Evolutionary conservation across 2,888 invertebrate genomes (phyloP).

Genomic region (Coleophora flavipennella): DNA sequence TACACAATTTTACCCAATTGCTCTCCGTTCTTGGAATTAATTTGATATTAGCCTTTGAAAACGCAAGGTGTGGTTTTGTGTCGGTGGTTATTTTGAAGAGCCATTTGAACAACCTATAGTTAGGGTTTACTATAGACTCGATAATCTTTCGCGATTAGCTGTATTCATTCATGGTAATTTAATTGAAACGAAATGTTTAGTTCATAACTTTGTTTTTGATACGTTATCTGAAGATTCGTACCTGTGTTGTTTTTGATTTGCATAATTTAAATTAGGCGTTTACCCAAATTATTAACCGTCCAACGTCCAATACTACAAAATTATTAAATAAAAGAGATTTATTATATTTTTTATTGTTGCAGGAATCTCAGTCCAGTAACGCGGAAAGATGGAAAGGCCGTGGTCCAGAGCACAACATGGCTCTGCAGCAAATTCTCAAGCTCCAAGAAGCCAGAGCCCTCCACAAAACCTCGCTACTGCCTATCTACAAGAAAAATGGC

Average conservation of each 20-base stretch:
- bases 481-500: slow-evolving; percentile 60
- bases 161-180: slow-evolving; percentile 40
- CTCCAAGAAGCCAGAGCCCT: slow-evolving; percentile 89
- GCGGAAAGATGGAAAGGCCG: slow-evolving; percentile 92
- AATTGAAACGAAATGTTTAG: slow-evolving; percentile 27
- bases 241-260: neutral
- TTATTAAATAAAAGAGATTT: too few relatives aligned
- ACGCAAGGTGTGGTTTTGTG: slow-evolving; percentile 68
- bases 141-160: slow-evolving; percentile 52
- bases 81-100: slow-evolving; percentile 61
- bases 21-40: slow-evolving; percentile 69
- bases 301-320: too few relatives aligned
- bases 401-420: slow-evolving; percentile 92
- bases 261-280: neutral
- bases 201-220: slow-evolving; percentile 19
- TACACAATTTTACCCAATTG: slow-evolving; percentile 72
- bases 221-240: slow-evolving; percentile 22
- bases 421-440: slow-evolving; percentile 92
- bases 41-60: slow-evolving; percentile 71
- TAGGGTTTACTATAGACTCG: slow-evolving; percentile 51
- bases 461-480: slow-evolving; percentile 69
- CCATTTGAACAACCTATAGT: slow-evolving; percentile 58
- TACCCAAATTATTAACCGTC: neutral
- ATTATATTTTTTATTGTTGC: slow-evolving; percentile 43
- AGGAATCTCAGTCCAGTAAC: slow-evolving; percentile 87